phyloP scores from a whole-genome alignment of 2,113 vertebrate species.

The Lutjanus erythropterus region DNA sequence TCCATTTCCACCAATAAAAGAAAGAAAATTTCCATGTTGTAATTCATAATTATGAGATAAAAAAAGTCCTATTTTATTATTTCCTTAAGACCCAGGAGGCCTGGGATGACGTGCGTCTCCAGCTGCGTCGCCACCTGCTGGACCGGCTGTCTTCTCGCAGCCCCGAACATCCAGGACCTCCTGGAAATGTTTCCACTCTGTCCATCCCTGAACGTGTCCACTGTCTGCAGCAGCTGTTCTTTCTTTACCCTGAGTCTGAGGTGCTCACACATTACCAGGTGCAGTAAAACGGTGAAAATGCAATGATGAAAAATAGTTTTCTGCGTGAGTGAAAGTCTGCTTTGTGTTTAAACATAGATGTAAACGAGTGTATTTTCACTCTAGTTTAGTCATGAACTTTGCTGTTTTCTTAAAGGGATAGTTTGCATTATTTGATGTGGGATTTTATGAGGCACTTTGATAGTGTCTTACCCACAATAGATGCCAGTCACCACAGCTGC shows the following conservation, averaged over 20 bases:
- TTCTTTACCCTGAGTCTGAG: conserved; percentile 92
- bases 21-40: too few relatives aligned
- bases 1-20: too few relatives aligned
- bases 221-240: conserved; percentile 89
- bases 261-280: conserved; percentile 89
- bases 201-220: conserved; percentile 82
- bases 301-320: not conserved
- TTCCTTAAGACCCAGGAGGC: conserved; percentile 82
- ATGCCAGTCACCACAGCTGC: too few relatives aligned
- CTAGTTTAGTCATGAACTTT: not conserved
- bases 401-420: not conserved
- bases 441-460: too few relatives aligned
- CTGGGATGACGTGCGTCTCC: conserved; percentile 92
- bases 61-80: too few relatives aligned
- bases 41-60: too few relatives aligned
- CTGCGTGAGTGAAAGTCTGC: not conserved
- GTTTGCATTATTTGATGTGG: too few relatives aligned
- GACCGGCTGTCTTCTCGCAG: conserved; percentile 77
- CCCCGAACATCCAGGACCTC: conserved; percentile 22
- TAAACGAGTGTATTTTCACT: too few relatives aligned
- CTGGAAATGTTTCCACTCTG: conserved; percentile 6
- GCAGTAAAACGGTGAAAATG: not conserved
- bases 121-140: conserved; percentile 90
- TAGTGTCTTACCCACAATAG: too few relatives aligned
- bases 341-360: too few relatives aligned